Evolutionary conservation across 2,888 invertebrate species (phyloP), one percentile per base, ranked within the genome.

Genomic region (Cybosia mesomella): DNA sequence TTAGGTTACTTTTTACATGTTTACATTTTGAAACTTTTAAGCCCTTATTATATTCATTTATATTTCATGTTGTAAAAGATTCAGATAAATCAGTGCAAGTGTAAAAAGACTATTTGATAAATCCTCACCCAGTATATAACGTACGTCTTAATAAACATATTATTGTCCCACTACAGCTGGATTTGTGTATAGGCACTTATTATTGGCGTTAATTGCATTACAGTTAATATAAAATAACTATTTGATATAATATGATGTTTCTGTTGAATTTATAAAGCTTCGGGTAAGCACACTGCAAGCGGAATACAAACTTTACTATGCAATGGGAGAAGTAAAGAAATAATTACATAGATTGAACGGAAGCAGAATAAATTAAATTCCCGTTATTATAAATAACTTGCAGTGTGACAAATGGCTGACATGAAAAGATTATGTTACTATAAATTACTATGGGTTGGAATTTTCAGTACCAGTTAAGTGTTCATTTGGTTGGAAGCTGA

Each of bases 111-210:
- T 72, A 49, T 28, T 70, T 58, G 70, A 71, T 74, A 71, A 69
- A 74, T 83, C 81, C 83, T 68, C 85, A 83, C 83, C 85, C 83
- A 83, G 84, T 81, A 76, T 74, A 68, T 66, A 73, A 70, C 68
- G 75, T 64, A 72, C 67, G 58, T 72, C 75, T 70, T 71, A 76
- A 71, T 71, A 75, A 76, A 71, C 74, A 72, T 71, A 72, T 75
- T 69, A 75, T 76, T 79, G 75, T 81, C 75, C 79, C 68, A 76
- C 66, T 68, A 76, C 74, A 73, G 67, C 64, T 70, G 67, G 65
- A 74, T 73, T 34, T 72, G 18, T 71, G 62, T 71, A 60, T 77
- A 82, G 76, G 74, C 73, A 80, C 75, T 61, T 68, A 28, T 36
- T 71, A 66, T 73, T 72, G 73, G 75, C 68, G 18, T 24, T 39